Evolutionary conservation across 2,797 vertebrate species (phyloP), one percentile per base, ranked within the genome.

Genomic region (Neosalanx taihuensis): DNA sequence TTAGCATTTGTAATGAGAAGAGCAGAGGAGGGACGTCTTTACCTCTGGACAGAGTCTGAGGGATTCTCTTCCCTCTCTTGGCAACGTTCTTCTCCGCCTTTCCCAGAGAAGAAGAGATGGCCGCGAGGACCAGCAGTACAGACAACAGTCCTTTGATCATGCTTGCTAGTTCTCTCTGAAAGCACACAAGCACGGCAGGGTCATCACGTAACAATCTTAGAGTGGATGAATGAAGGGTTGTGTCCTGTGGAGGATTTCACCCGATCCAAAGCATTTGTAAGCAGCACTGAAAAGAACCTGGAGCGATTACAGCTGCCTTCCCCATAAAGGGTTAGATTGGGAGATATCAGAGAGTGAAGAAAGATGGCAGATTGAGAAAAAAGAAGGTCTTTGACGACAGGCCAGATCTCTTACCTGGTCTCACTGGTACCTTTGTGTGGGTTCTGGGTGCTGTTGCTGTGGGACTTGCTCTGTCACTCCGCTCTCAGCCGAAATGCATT

Each of bases 11-110:
- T 15, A 71, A 9, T 6, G 23, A 41, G 51, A 2, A 15, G 51
- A n/a, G 9, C 15, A 3, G 17, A 12, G 6, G 15, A 56, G 29
- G 5, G 10, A 20, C 15, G 23, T 59, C 31, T 31, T 26, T 37
- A 98, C 97, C 97, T 96, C 97, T 94, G 81, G 96, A 96, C 20
- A 99, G 93, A 3, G 95, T 97, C 89, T 98, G 95, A 49, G 96
- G 95, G 61, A 94, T 78, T 70, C 92, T 92, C 78, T 88, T 94
- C 2, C 92, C 93, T 53, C 90, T 88, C 84, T 93, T 96, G 0
- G 85, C 87, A 1, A 84, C 74, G 5, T 90, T 84, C 79, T 93
- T 94, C 30, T 91, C 89, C 0, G 89, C 80, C 33, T 93, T 95
- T 33, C 89, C 93, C 83, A 93, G 80, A 17, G 91, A 68, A 5